These are phyloP conservation scores for Podilymbus podiceps DNA, from an alignment of 2,113 vertebrate species.

Conservation along the genomic window DNA sequence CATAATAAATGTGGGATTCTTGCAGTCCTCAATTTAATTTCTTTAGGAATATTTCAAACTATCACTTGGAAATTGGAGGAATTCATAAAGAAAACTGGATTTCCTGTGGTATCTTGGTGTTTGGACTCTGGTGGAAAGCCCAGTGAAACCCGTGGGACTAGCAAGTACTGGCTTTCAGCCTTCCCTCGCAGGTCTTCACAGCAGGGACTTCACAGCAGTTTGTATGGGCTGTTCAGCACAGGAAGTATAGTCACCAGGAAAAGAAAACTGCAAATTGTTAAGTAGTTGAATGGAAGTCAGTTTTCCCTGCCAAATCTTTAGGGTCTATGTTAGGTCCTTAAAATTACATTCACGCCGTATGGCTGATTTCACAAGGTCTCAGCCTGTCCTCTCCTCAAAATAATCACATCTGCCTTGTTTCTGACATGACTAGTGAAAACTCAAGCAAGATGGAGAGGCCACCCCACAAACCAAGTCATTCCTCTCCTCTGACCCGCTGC, in stretches of 20 bases:
- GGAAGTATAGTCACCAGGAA: fast-evolving
- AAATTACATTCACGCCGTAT: background rate
- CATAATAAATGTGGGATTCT: background rate
- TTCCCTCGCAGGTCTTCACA: background rate
- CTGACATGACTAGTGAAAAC: background rate
- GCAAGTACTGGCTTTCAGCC: background rate
- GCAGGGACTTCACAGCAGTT: background rate
- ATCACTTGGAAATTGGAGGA: background rate
- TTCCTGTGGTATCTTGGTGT: background rate
- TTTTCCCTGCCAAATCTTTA: background rate
- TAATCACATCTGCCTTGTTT: background rate
- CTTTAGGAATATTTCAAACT: background rate
- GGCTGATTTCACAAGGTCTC: background rate
- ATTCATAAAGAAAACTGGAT: background rate
- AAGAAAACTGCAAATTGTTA: background rate
- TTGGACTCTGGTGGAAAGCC: background rate
- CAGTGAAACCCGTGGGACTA: background rate
- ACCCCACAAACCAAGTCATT: background rate
- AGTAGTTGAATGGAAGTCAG: background rate
- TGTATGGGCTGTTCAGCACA: background rate
- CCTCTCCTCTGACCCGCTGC: background rate
- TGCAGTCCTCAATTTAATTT: background rate
- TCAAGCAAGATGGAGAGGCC: background rate
- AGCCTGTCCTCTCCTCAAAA: background rate
- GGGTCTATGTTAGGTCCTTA: background rate